Base-by-base conservation (phyloP, 2,113 vertebrate genomes). In the Campylorhamphus procurvoides region DNA sequence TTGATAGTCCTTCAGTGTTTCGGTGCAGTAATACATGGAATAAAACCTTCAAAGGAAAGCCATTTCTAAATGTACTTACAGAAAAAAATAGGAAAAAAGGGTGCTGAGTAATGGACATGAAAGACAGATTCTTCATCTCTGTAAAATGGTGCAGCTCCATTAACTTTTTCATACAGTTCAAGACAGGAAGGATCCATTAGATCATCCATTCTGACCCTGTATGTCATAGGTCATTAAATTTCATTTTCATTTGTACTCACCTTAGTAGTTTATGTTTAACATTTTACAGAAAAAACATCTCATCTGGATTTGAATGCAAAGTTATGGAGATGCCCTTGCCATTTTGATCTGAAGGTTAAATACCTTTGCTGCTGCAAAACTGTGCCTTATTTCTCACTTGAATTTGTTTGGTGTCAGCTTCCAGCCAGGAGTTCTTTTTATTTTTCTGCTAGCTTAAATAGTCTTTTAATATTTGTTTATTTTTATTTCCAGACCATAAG, bases 221-320 rank as follows among this genome's bases (percentile, higher is more conserved):
- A 33, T 75, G 86, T 86, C 68, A 93, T 77, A 93, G 87, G 76
- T 77, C 82, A 97, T 95, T 95, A 95, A 78, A 92, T 95, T 95
- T 94, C 24, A 92, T 87, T 96, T 96, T 94, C 12, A 2, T 7
- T 71, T 80, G 59, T 68, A 52, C 64, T 90, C 47, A n/a, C 71
- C 50, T 91, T 75, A 60, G 79, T 78, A 56, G 85, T 63, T 95
- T 88, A 93, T 83, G 20, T 63, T 91, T 84, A 96, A 86, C 4
- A 1, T 56, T 63, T 84, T 84, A 73, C 24, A 37, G 88, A 63
- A 63, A 94, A 94, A 95, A 74, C n/a, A 86, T 74, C 82, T 73
- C 90, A 29, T 63, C 55, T 90, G 90, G 37, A 74, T 84, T 52
- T 84, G 85, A 94, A 90, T 68, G 47, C 50, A 90, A 64, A 79